These are phyloP conservation scores for Cliona cf. orientalis DNA, from an alignment of 37 sponge, comb jelly and placozoan genomes.

Conservation along the genomic window DNA sequence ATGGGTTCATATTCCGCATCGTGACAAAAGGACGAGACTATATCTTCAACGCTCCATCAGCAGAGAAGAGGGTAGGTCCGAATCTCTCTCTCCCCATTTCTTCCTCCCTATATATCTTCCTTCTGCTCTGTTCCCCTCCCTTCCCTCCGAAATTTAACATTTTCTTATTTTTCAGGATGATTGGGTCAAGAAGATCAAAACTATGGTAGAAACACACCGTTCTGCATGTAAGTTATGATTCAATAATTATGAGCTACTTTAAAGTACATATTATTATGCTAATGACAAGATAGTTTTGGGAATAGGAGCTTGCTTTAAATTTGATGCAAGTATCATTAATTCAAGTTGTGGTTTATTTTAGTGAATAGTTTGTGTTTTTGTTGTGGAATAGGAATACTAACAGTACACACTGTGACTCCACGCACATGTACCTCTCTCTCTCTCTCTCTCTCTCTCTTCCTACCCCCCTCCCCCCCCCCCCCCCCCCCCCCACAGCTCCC, in stretches of 20 bases:
- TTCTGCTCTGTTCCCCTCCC: background rate
- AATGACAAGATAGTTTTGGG: too few relatives aligned
- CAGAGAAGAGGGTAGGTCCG: slow-evolving; percentile 49
- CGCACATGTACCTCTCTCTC: too few relatives aligned
- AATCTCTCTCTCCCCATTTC: background rate
- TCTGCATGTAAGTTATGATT: slow-evolving; percentile 10
- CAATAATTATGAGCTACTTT: background rate
- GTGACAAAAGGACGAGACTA: slow-evolving; percentile 55
- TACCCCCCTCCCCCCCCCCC: slow-evolving; percentile 7
- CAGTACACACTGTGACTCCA: background rate
- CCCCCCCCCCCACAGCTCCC: slow-evolving; percentile 43
- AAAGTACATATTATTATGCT: too few relatives aligned
- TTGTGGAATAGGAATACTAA: too few relatives aligned
- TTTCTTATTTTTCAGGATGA: slow-evolving; percentile 26
- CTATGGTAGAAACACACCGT: slow-evolving; percentile 15
- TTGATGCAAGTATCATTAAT: too few relatives aligned
- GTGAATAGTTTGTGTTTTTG: too few relatives aligned
- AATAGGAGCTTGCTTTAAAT: too few relatives aligned
- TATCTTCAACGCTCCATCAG: slow-evolving; percentile 57
- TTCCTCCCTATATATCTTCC: background rate
- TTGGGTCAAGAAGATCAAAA: slow-evolving; percentile 41
- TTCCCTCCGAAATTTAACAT: background rate
- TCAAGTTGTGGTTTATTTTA: too few relatives aligned
- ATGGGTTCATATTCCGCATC: slow-evolving; percentile 67
- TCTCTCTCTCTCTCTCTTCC: too few relatives aligned